Base-by-base conservation (phyloP, 1,140 invertebrate genomes). In the Sinella curviseta region DNA sequence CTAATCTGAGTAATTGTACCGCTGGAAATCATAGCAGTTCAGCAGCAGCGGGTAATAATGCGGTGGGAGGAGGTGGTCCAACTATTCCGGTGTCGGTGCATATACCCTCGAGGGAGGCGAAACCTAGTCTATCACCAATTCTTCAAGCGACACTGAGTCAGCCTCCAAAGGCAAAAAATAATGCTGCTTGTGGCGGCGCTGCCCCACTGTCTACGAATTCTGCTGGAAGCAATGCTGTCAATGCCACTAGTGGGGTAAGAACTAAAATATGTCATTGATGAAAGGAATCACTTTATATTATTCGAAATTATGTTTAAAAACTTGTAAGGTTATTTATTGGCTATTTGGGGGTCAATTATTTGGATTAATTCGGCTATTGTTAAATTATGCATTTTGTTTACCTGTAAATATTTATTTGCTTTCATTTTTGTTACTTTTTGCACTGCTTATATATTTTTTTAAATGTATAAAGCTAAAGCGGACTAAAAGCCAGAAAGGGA, bases 81-180 rank as follows among this genome's bases (percentile, higher is more conserved):
- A 26, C 65, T 17, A 60, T 76, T 35, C 74, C 78, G 67, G 77
- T 78, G 35, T 74, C 79, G 26, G 80, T 75, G 60, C 77, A 80
- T 80, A 81, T 81, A 80, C 82, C 82, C 67, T 75, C 82, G 0
- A 80, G 75, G 67, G 82, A 82, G 67, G 78, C 67, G 33, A 83
- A 82, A 57, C 79, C 79, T 80, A 33, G 65, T 70, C 65, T 78
- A 48, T 92, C 91, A 78, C 91, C 91, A n/a, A 94, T 93, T 86
- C 89, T 93, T 26, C 93, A 93, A 88, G 92, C 92, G 84, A 92
- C 93, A 86, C 88, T 93, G 77, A 92, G 92, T 85, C 91, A 91
- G 81, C 92, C 92, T 78, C 90, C 91, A 74, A 92, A 91, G 87
- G 87, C 87, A 79, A 83, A 83, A 54, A 77, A 76, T 65, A 60